These are phyloP conservation scores for Yponomeuta plumbellus DNA, from an alignment of 2,888 invertebrate genomes.

Conservation along the genomic window DNA sequence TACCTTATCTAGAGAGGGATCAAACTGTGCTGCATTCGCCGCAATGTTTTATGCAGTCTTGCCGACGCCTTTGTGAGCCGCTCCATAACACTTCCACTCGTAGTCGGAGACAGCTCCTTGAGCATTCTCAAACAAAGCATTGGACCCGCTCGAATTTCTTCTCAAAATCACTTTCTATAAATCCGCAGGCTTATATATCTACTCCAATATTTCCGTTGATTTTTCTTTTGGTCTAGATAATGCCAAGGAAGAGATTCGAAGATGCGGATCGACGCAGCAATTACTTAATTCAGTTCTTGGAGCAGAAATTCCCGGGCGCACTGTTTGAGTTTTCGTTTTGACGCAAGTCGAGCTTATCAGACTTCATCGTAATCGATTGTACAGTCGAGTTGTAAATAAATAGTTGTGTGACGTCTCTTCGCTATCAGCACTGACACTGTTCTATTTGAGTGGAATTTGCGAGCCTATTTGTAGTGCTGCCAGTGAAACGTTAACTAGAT, in stretches of 20 bases:
- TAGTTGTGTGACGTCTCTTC: background rate
- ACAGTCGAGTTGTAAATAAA: background rate
- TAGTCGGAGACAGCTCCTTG: constrained; percentile 47
- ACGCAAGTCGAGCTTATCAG: constrained; percentile 3
- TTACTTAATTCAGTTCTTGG: constrained; percentile 3
- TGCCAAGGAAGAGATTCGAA: background rate
- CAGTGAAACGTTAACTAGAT: constrained; percentile 11
- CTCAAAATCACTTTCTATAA: constrained; percentile 50
- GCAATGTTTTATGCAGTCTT: constrained; percentile 74
- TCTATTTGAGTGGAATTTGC: background rate
- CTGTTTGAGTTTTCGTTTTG: constrained; percentile 4
- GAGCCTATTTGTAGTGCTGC: background rate
- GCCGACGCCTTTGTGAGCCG: constrained; percentile 59
- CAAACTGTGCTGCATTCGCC: constrained; percentile 72
- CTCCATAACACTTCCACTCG: constrained; percentile 59
- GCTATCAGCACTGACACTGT: background rate
- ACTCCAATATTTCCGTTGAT: constrained; percentile 30
- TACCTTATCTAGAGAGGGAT: constrained; percentile 73
- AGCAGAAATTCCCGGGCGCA: constrained; percentile 1
- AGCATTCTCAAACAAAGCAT: constrained; percentile 53
- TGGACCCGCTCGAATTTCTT: constrained; percentile 51
- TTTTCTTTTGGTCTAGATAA: constrained; percentile 23
- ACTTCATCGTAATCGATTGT: background rate
- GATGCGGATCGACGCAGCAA: constrained; percentile 8
- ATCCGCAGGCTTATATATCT: constrained; percentile 26